A percentile compares a stretch with the other conserved stretches of the same genome.
phyloP scores from a whole-genome alignment of 2,797 vertebrate species.

The Ispidina lecontei region DNA sequence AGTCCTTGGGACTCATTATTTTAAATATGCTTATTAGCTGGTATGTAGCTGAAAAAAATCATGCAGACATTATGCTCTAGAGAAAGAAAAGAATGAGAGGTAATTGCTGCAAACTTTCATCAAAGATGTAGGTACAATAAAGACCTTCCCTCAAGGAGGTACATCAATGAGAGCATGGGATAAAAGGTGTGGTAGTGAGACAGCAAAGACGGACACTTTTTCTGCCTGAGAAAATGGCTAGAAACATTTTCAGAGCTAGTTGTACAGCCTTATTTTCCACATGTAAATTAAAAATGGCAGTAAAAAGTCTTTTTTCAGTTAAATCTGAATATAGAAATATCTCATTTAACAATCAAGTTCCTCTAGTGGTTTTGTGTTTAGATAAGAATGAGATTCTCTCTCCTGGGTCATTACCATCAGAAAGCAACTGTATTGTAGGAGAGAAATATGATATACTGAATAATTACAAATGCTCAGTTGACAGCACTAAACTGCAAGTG shows the following conservation, averaged over 20 bases:
- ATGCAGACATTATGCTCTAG: neutral
- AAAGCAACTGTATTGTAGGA: constrained; percentile 10
- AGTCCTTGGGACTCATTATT: neutral
- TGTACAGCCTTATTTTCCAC: neutral
- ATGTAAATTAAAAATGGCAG: neutral
- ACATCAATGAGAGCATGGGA: neutral
- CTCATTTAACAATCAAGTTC: neutral
- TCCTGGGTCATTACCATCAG: neutral
- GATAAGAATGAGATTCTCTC: neutral
- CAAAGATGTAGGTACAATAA: constrained; percentile 10
- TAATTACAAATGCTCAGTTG: constrained; percentile 26
- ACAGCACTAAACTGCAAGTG: neutral
- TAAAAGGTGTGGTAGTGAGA: neutral
- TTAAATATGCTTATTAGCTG: neutral
- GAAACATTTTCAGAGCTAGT: neutral
- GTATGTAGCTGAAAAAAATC: neutral
- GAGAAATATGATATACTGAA: neutral
- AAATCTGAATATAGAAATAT: neutral
- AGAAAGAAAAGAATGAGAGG: constrained; percentile 3
- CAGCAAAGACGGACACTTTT: neutral
- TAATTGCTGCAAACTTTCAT: constrained; percentile 25
- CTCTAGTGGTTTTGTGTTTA: neutral
- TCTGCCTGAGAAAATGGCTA: neutral
- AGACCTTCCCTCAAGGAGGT: constrained; percentile 13
- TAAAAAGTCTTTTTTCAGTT: neutral